Evolutionary conservation across 2,797 vertebrate species (phyloP), one percentile per base, ranked within the genome.

Genomic region (Austrolebias charrua): DNA sequence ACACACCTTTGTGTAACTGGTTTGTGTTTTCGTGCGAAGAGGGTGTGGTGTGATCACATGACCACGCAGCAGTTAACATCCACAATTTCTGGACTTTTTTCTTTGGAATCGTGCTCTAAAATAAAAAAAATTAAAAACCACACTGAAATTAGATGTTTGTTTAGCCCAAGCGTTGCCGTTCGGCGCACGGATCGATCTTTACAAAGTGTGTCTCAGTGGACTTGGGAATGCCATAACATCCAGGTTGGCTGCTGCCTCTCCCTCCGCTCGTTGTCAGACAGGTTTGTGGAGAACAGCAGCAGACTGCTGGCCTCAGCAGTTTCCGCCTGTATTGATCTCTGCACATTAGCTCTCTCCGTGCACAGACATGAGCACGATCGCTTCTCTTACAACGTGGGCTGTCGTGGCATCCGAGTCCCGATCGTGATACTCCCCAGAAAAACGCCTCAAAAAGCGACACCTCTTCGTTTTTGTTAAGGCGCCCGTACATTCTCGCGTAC

Each of bases 301-400:
- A 90, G 88, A 91, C 90, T 90, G 90, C 88, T 88, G 84, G 84
- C 89, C 88, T 93, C 90, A 92, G 92, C 90, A 89, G 86, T 92
- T 92, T 92, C 83, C 74, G 84, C 82, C 77, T 86, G 88, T 92
- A 92, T 92, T 91, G 88, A 92, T 92, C 90, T 85, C 89, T 71
- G 80, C 86, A 88, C 89, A 91, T 92, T 91, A 91, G 83, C 86
- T 83, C 86, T 83, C 83, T 88, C 88, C 86, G 88, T 90, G 90
- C 90, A 88, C 86, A 91, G 86, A 89, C 84, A 89, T 86, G 81
- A 88, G 87, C 82, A 88, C 89, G 88, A 89, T 88, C 81, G 89
- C 87, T 90, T 90, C 90, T 82, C 88, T 88, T 75, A 86, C 88
- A 85, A 80, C 84, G 67, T 71, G 70, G 82, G 91, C 89, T 91